Evolutionary conservation across 2,888 invertebrate genomes (phyloP).

Genomic region (Phrixothrix hirtus): DNA sequence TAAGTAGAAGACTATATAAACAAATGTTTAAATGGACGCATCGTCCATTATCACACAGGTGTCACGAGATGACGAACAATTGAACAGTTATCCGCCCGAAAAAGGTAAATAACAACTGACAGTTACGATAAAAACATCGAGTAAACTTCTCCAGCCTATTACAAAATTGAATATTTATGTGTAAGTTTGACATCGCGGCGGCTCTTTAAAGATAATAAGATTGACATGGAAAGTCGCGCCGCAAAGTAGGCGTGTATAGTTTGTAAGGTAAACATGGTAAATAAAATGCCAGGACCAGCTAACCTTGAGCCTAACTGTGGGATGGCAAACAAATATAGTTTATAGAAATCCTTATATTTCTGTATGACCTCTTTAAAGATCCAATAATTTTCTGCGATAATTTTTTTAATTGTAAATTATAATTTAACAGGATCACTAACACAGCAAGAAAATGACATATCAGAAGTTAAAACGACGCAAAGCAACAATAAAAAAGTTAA

Average conservation of each 20-base stretch:
- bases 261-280: conserved; percentile 44
- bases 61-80: conserved; percentile 95
- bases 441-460: conserved; percentile 54
- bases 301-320: conserved; percentile 50
- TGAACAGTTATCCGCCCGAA: conserved; percentile 88
- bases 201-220: conserved; percentile 7
- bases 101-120: conserved; percentile 73
- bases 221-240: conserved; percentile 16
- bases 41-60: conserved; percentile 99
- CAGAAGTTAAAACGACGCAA: conserved; percentile 45
- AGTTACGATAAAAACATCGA: conserved; percentile 38
- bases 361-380: conserved; percentile 49
- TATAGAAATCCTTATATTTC: conserved; percentile 43
- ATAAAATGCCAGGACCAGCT: conserved; percentile 45
- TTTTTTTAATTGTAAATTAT: conserved; percentile 34
- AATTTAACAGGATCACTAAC: conserved; percentile 45
- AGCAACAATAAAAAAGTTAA: conserved; percentile 58
- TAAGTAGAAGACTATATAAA: conserved; percentile 47
- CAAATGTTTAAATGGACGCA: conserved; percentile 92
- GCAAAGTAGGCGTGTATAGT: conserved; percentile 50
- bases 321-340: conserved; percentile 20
- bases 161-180: too few species aligned
- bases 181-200: background rate
- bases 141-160: too few species aligned
- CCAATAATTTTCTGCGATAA: too few species aligned